Percentiles rank a stretch among this genome's conserved stretches.
Conservation (phyloP, 2,888 invertebrate species). For the Clivina fossor region DNA sequence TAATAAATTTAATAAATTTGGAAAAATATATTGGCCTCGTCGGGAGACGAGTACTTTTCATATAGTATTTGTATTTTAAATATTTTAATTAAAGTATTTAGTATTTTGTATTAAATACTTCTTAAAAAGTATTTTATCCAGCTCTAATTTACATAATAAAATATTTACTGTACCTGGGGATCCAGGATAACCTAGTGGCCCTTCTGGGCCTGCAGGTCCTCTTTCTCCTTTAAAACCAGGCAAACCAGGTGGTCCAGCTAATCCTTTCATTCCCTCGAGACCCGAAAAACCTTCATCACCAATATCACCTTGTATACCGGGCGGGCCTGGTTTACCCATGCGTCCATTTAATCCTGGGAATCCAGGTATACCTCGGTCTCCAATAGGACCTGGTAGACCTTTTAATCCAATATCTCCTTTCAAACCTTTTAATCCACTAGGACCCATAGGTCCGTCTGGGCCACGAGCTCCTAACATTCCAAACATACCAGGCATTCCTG, state of each 20-base stretch:
- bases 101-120: no score
- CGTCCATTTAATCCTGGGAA: slow-evolving; percentile 45
- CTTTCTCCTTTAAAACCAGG: slow-evolving; percentile 48
- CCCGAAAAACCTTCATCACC: slow-evolving; percentile 46
- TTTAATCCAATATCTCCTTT: slow-evolving; percentile 30
- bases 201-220: slow-evolving; percentile 56
- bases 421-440: slow-evolving; percentile 35
- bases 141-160: background rate
- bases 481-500: slow-evolving; percentile 50
- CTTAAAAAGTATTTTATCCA: no score
- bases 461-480: slow-evolving; percentile 47
- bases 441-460: slow-evolving; percentile 44
- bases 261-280: slow-evolving; percentile 38
- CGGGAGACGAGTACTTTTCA: no score
- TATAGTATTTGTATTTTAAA: no score
- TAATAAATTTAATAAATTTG: no score
- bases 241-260: slow-evolving; percentile 51
- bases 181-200: slow-evolving; percentile 56
- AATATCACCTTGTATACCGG: slow-evolving; percentile 46
- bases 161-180: slow-evolving; percentile 46
- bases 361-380: slow-evolving; percentile 45
- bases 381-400: slow-evolving; percentile 32
- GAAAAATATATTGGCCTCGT: no score
- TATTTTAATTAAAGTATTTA: no score
- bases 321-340: slow-evolving; percentile 40